Evolutionary conservation across 2,888 invertebrate genomes (phyloP).

Genomic region (Slavum lentiscoides): DNA sequence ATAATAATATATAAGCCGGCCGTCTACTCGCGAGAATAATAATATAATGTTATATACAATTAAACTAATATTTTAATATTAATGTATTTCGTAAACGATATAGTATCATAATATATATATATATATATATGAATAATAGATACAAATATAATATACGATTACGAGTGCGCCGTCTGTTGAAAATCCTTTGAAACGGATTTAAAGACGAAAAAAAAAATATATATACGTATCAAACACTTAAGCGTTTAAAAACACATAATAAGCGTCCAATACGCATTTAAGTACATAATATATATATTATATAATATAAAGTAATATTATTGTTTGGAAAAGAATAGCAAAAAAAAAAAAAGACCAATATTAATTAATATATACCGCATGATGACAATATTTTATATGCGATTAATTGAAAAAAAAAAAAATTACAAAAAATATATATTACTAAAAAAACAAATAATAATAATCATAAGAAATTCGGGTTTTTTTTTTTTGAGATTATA

Average conservation of each 20-base stretch:
- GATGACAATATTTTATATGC: too few species aligned
- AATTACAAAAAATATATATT: too few species aligned
- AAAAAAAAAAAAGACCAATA: background rate
- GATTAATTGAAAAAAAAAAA: too few species aligned
- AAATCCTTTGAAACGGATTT: background rate
- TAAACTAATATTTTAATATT: slow-evolving; percentile 32
- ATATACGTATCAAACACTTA: background rate
- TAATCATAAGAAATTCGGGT: too few species aligned
- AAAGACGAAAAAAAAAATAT: background rate
- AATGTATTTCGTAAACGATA: slow-evolving; percentile 1
- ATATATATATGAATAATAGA: slow-evolving; percentile 7
- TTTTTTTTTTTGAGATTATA: background rate
- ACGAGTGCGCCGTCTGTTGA: background rate
- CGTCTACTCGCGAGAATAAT: slow-evolving; percentile 31
- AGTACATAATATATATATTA: background rate
- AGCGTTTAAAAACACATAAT: background rate
- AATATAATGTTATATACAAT: background rate
- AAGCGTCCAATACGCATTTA: background rate
- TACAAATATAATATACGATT: background rate
- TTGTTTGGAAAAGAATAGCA: background rate
- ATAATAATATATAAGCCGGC: too few species aligned
- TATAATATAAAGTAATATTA: too few species aligned
- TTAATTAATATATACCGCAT: background rate
- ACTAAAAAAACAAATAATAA: too few species aligned
- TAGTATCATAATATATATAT: background rate